Percentiles rank a stretch among this genome's conserved stretches.
These are phyloP conservation scores for Reinhardtius hippoglossoides DNA, from an alignment of 2,113 vertebrate species.

Conservation along the genomic window DNA sequence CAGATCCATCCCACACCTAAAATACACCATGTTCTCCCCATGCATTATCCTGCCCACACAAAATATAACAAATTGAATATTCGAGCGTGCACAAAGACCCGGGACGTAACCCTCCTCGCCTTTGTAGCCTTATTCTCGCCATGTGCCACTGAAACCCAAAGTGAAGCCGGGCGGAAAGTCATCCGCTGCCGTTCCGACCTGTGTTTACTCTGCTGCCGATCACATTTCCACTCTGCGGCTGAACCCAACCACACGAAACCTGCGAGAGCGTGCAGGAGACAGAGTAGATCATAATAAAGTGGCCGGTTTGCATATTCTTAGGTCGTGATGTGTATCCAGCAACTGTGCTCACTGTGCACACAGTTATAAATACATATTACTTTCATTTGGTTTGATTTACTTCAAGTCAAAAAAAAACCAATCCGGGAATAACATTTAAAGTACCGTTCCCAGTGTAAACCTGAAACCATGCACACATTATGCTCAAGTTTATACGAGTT, in stretches of 20 bases:
- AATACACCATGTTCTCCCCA: too few species aligned
- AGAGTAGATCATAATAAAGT: constrained; percentile 18
- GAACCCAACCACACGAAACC: constrained; percentile 49
- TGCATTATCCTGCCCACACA: too few species aligned
- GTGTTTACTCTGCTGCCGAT: constrained; percentile 63
- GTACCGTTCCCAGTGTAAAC: constrained; percentile 19
- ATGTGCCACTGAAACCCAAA: constrained; percentile 40
- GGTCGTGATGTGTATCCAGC: constrained; percentile 6
- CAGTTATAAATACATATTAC: constrained; percentile 19
- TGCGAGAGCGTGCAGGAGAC: constrained; percentile 45
- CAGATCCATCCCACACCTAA: too few species aligned
- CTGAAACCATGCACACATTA: constrained; percentile 1
- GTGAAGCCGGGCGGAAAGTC: constrained; percentile 41
- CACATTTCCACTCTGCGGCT: constrained; percentile 55
- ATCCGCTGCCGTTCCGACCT: constrained; percentile 41
- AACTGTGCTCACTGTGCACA: background rate
- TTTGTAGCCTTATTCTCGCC: background rate
- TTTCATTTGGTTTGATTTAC: constrained; percentile 38
- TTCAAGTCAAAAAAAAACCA: constrained; percentile 26
- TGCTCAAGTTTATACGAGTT: constrained; percentile 34
- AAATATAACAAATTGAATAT: too few species aligned
- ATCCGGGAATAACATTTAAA: constrained; percentile 4
- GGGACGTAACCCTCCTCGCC: too few species aligned
- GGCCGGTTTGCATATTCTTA: constrained; percentile 29
- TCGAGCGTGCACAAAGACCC: too few species aligned